Percentiles rank a stretch among this genome's conserved stretches.
phyloP scores from a whole-genome alignment of 2,113 vertebrate species.

The Rhabdomys dilectus region DNA sequence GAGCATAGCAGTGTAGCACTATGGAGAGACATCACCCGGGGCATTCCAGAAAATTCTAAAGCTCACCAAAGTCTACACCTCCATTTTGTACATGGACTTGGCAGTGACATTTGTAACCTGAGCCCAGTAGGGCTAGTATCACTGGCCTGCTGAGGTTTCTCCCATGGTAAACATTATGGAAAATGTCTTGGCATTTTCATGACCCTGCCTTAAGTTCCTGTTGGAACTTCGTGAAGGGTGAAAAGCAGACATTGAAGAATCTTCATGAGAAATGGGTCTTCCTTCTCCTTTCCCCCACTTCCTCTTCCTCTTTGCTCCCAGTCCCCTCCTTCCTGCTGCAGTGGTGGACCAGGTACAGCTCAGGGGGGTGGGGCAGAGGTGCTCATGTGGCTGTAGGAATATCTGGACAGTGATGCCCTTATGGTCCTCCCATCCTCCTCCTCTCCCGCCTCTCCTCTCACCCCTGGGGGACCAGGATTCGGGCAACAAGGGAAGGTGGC shows the following conservation, averaged over 20 bases:
- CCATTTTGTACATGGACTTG: not conserved
- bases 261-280: accelerated
- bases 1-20: not conserved
- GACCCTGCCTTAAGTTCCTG: not conserved
- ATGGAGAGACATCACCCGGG: not conserved
- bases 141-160: not conserved
- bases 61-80: not conserved
- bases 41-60: conserved; percentile 21
- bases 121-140: not conserved
- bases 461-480: not conserved
- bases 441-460: conserved; percentile 77
- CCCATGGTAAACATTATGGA: not conserved
- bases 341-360: not conserved
- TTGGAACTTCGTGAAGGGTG: not conserved
- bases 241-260: accelerated
- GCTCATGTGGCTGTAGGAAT: conserved; percentile 88
- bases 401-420: conserved; percentile 87
- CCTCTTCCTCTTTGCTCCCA: not conserved
- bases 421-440: conserved; percentile 90
- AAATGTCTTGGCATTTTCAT: not conserved
- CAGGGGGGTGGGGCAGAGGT: conserved; percentile 86
- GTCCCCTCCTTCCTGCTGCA: not conserved
- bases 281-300: not conserved
- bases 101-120: not conserved
- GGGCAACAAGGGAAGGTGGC: conserved; percentile 93